phyloP scores from a whole-genome alignment of 2,888 invertebrate genomes.

The Watsonalla cultraria region DNA sequence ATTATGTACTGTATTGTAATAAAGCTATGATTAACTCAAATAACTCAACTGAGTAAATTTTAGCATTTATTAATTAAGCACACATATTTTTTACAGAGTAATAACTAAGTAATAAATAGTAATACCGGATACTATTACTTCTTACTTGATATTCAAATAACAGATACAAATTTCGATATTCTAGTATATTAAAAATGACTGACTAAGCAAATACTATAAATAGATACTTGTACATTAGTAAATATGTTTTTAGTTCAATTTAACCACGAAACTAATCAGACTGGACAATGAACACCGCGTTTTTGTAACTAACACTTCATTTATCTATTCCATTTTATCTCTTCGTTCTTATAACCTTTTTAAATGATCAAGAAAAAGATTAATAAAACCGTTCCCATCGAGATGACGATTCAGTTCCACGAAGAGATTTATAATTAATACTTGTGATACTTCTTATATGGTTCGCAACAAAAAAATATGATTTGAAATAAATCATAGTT shows the following conservation, averaged over 20 bases:
- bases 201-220: too few species aligned
- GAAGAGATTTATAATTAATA: background rate
- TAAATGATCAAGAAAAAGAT: background rate
- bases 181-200: too few species aligned
- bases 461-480: background rate
- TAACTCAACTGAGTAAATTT: background rate
- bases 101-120: too few species aligned
- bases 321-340: background rate
- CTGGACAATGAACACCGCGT: conserved; percentile 6
- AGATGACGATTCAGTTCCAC: background rate
- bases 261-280: conserved; percentile 9
- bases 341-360: too few species aligned
- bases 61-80: too few species aligned
- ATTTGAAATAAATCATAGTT: background rate
- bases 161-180: too few species aligned
- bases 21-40: background rate
- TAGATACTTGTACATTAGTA: background rate
- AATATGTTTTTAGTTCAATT: background rate
- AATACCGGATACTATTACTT: too few species aligned
- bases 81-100: too few species aligned
- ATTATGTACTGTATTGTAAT: conserved; percentile 2
- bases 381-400: background rate
- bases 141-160: too few species aligned
- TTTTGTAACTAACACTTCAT: background rate
- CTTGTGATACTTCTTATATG: background rate